These are phyloP conservation scores for Sciaenops ocellatus DNA, from an alignment of 2,797 vertebrate species.

Conservation along the genomic window DNA sequence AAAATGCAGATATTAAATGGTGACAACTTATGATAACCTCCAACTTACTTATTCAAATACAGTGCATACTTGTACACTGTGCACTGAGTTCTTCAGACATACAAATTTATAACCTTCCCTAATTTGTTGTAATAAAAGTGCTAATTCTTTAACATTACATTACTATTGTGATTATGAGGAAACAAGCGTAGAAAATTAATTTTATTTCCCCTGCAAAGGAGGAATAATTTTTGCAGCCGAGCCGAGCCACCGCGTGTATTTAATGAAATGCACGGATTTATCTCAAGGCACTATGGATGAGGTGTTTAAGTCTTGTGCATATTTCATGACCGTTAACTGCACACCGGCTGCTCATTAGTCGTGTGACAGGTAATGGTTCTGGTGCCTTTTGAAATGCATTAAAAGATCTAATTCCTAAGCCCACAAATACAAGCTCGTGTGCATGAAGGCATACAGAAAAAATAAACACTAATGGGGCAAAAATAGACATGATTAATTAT, in stretches of 20 bases:
- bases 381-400: slow-evolving; percentile 31
- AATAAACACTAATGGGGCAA: not conserved
- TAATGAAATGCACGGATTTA: slow-evolving; percentile 66
- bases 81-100: not conserved
- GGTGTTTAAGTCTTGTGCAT: slow-evolving; percentile 66
- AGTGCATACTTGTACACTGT: not conserved
- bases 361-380: slow-evolving; percentile 39
- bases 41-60: slow-evolving; percentile 42
- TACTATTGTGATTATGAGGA: slow-evolving; percentile 38
- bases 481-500: slow-evolving; percentile 9
- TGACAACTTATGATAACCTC: slow-evolving; percentile 63
- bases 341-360: slow-evolving; percentile 61
- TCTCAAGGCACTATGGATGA: slow-evolving; percentile 61
- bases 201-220: slow-evolving; percentile 32
- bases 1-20: slow-evolving; percentile 47
- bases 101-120: slow-evolving; percentile 6
- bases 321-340: slow-evolving; percentile 70
- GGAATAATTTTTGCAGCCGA: slow-evolving; percentile 22
- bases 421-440: not conserved
- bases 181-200: slow-evolving; percentile 35
- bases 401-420: slow-evolving; percentile 17
- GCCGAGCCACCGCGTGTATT: slow-evolving; percentile 33
- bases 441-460: not conserved
- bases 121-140: slow-evolving; percentile 46
- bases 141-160: slow-evolving; percentile 38